These are phyloP conservation scores for Melipona quadrifasciata DNA, from an alignment of 1,140 invertebrate species.

Conservation along the genomic window DNA sequence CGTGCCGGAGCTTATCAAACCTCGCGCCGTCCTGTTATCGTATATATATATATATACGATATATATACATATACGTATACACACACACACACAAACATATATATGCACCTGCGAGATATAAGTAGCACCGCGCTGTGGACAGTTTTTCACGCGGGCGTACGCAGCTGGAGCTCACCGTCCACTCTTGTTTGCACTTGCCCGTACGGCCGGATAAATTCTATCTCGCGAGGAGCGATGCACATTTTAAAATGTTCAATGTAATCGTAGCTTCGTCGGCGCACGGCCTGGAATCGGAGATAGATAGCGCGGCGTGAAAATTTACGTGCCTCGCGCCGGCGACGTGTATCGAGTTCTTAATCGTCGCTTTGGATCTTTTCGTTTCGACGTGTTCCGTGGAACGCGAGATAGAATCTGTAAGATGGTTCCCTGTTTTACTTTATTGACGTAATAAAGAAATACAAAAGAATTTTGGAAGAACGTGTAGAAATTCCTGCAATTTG, in stretches of 20 bases:
- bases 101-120: neutral
- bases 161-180: neutral
- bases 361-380: neutral
- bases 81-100: no score
- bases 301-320: neutral
- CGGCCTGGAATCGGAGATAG: neutral
- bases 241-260: neutral
- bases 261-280: neutral
- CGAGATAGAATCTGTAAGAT: neutral
- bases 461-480: neutral
- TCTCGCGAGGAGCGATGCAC: neutral
- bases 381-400: neutral
- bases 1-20: constrained; percentile 28
- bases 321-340: neutral
- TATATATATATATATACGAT: neutral
- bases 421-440: neutral
- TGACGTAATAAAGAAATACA: neutral
- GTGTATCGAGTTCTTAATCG: constrained; percentile 5
- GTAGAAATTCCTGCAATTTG: neutral
- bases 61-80: no score
- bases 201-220: neutral
- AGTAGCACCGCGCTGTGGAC: neutral
- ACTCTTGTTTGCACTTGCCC: neutral
- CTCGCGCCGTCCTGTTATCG: constrained; percentile 1
- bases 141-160: neutral